These are phyloP conservation scores for Heterotilapia buettikoferi DNA, from an alignment of 2,113 vertebrate species.

Conservation along the genomic window DNA sequence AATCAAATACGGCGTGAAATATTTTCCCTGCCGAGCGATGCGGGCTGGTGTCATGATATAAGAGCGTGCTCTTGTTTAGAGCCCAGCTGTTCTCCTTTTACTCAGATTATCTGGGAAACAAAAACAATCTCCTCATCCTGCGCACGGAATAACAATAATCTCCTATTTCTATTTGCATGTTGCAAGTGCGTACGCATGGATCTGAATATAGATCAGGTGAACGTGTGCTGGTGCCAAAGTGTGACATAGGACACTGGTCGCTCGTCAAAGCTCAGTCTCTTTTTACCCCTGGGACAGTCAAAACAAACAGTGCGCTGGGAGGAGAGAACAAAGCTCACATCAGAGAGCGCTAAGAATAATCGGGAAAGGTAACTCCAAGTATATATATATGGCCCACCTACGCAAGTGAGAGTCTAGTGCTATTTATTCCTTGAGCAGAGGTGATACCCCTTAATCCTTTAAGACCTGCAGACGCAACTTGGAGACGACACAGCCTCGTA, in stretches of 20 bases:
- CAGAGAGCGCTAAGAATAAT: not conserved
- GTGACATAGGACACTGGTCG: not conserved
- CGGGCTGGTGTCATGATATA: not conserved
- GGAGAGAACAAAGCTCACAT: not conserved
- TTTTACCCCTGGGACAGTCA: not conserved
- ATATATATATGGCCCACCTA: constrained; percentile 36
- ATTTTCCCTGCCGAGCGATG: not conserved
- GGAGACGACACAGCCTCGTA: not conserved
- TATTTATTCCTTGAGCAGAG: constrained; percentile 29
- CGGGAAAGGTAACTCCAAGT: not conserved
- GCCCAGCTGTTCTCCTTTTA: not conserved
- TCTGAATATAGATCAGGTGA: constrained; percentile 13
- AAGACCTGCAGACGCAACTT: constrained; percentile 33
- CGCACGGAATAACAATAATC: constrained; percentile 17
- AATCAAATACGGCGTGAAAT: not conserved
- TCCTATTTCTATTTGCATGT: not conserved
- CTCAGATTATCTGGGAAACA: not conserved
- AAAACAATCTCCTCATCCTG: not conserved
- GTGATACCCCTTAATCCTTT: constrained; percentile 42
- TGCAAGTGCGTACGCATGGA: constrained; percentile 16
- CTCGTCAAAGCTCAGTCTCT: constrained; percentile 37
- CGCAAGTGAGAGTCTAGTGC: constrained; percentile 38
- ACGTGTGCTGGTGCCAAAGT: not conserved
- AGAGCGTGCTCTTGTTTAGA: not conserved
- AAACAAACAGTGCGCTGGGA: not conserved